Evolutionary conservation across 2,888 invertebrate species (phyloP), one percentile per base, ranked within the genome.

Genomic region (Lucinisca nassula): DNA sequence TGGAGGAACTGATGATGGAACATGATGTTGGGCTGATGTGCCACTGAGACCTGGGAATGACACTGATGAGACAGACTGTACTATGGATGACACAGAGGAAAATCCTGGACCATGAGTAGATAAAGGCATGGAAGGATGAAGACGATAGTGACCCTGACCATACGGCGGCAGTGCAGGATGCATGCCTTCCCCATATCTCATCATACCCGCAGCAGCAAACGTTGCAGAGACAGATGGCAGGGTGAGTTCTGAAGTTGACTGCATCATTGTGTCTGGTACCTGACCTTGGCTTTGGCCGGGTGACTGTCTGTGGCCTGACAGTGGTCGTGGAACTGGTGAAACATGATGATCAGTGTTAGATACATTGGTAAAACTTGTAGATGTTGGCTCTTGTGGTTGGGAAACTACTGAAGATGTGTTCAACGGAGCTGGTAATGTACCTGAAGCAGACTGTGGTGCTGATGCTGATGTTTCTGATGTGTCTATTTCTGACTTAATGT

Each of bases 171-270:
- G 70, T 6, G 61, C 84, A 0, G 21, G 72, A 8, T 61, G 76
- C 38, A 74, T 79, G 58, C 82, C 70, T 55, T 85, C 88, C 27
- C 84, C 85, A 58, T 87, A 80, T 85, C 88, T 79, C 79, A 82
- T 85, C 85, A 87, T 88, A 35, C 91, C 90, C 17, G 87, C 91
- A 14, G 91, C 88, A 49, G 91, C 88, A 87, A 89, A 89, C 12
- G 89, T 84, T 27, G 86, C 88, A 8, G 91, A 89, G n/a, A 89
- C 91, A 38, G 91, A 89, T 17, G 89, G 91, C n/a, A 88, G 78
- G 49, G 84, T 83, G 8, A 84, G 40, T 24, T 90, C 87, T 73
- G 85, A 79, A 38, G 77, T 61, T 30, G 80, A 77, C 2, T 76
- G 30, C 14, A 55, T 27, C 12, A 72, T 21, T 8, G 74, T 30